Evolutionary conservation across 2,888 invertebrate genomes (phyloP), one percentile per base, ranked within the genome.

Genomic region (Saturnia japonica): DNA sequence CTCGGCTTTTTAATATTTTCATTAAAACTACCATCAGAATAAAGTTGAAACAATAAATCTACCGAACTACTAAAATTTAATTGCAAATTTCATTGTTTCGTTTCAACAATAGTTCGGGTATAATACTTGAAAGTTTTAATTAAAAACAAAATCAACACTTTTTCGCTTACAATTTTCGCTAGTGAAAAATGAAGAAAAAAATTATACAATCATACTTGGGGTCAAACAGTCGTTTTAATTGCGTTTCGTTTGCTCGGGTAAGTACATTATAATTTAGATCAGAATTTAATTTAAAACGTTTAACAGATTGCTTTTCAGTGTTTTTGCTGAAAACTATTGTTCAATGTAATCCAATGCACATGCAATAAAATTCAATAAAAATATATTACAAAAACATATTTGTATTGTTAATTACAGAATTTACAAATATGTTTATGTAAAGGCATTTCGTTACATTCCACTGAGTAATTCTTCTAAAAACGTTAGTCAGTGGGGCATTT

Each of bases 121-220:
- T 14, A 28, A 6, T 14, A 14, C 57, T 60, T 60, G 57, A 60
- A 60, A 60, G 12, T 60, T 60, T 60, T 60, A 60, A 60, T 60
- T 60, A 28, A 60, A 54, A 54, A 54, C 9, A 9, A 54, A 54
- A 54, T 22, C n/a, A 22, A 11, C 22, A n/a, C 22, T 22, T 9
- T n/a, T 19, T 22, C 51, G n/a, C 7, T n/a, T 22, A 11, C 9
- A 54, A 9, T 22, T 54, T n/a, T n/a, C 2, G 54, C 1, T n/a
- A 54, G n/a, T 54, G 54, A 9, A 54, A 54, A 54, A 54, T 9
- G 1, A 54, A 22, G 22, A 54, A 54, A 54, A n/a, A 54, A 2
- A n/a, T 22, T n/a, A 9, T n/a, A 19, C 7, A 47, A 47, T 14
- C 6, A 6, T 47, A 47, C 6, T 47, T 16, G 45, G 16, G 7